Conservation (phyloP, 1,140 invertebrate genomes). For the Zaprionus lachaisei region DNA sequence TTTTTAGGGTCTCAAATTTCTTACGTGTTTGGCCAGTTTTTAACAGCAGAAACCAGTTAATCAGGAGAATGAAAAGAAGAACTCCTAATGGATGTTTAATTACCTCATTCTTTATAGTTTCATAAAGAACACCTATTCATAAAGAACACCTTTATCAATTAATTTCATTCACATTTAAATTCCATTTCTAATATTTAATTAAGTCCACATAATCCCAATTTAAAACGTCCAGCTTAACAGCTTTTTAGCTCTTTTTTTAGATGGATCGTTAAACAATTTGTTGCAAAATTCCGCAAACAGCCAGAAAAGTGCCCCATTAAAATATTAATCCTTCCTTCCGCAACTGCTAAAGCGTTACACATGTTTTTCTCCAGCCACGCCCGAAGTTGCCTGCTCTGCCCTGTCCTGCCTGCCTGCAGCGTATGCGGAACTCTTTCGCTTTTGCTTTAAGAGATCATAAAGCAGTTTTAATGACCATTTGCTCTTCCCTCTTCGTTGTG, state of each 20-base stretch:
- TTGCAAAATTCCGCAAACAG: slow-evolving; percentile 73
- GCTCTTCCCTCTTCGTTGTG: slow-evolving; percentile 21
- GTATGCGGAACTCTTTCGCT: slow-evolving; percentile 65
- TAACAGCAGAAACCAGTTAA: slow-evolving; percentile 2
- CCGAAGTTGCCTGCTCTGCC: neutral
- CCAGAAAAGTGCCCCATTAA: slow-evolving; percentile 73
- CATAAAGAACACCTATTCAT: neutral
- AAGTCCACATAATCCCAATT: neutral
- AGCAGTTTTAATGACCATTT: slow-evolving; percentile 68
- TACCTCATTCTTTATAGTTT: neutral
- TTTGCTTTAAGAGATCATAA: slow-evolving; percentile 79
- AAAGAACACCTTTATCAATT: slow-evolving; percentile 1
- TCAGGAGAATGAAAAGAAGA: neutral
- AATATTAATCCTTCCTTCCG: slow-evolving; percentile 71
- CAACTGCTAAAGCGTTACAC: slow-evolving; percentile 47
- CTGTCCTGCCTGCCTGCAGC: neutral
- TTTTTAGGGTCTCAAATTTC: neutral
- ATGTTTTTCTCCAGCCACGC: slow-evolving; percentile 52
- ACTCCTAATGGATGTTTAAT: slow-evolving; percentile 3
- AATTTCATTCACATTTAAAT: slow-evolving; percentile 1
- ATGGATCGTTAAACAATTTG: slow-evolving; percentile 73
- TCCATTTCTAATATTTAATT: neutral
- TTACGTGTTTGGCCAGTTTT: slow-evolving; percentile 8
- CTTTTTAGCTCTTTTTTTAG: slow-evolving; percentile 15
- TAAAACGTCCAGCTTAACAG: neutral